Base-by-base conservation (phyloP, 92 coral and sea anemone species). In the Porites evermanni region DNA sequence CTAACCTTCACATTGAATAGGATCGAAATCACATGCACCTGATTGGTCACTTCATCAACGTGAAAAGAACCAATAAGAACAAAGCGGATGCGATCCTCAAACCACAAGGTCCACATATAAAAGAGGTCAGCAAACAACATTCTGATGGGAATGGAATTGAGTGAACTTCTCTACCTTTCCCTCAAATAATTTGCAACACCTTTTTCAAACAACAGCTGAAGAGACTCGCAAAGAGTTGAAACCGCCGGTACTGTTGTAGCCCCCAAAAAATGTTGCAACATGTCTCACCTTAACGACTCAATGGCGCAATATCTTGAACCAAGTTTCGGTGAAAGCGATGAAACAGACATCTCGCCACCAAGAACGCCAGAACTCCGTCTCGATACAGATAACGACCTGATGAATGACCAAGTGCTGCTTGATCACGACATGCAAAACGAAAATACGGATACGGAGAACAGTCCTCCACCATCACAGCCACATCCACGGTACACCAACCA, bases 401-500 rank as follows among this genome's bases (percentile, higher is more conserved):
- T 21, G 21, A 21, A 21, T 21, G 21, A 21, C 21, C 21, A 21
- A 21, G 21, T 21, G 21, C 21, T 21, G 21, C 21, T 21, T 21
- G 21, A 21, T 21, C 21, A 21, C 21, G 0, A 21, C 21, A 21
- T 21, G 21, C 21, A 21, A 16, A 2, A 60, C 16, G 65, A 60
- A 4, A n/a, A 60, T 4, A 60, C 32, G 32, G 75, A 70, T 4
- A 54, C 32, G 20, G 75, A 32, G 1, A 32, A 3, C 13, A 70
- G 75, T 7, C 75, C 20, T 70, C 75, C 75, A 29, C 75, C 54
- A 70, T 70, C 75, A 29, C 56, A 70, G 44, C 75, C 75, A 21
- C 21, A 0, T 21, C 21, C 21, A 21, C 21, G 21, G 21, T 21
- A 21, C 21, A 21, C 26, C 10, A 54, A 17, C 56, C 75, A 14